Evolutionary conservation across 2,113 vertebrate species (phyloP), one percentile per base, ranked within the genome.

Genomic region (Chaenocephalus aceratus): DNA sequence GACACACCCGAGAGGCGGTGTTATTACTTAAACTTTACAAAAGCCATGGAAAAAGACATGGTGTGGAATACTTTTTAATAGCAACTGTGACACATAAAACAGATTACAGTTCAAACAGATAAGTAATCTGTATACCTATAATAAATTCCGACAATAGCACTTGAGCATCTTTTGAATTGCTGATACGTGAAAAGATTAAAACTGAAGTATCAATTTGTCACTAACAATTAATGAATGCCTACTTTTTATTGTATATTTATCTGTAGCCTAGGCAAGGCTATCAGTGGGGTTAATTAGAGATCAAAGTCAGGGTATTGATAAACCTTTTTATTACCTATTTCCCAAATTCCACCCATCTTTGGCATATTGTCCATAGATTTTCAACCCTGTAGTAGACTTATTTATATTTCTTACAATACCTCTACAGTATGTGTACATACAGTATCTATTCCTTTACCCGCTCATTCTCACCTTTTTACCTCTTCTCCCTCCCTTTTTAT

Each of bases 1-100:
- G 54, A 70, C 49, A 48, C 68, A 73, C 21, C 44, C 72, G 44
- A 71, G 14, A 62, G 72, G 61, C 60, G 67, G 26, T 44, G 58
- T 57, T 83, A 36, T 57, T 46, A 44, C 41, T 75, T 45, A 64
- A 67, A 72, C n/a, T 34, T 21, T 54, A 12, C 2, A 70, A 63
- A 75, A 26, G 11, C n/a, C n/a, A 52, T 13, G 34, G 52, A 58
- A 71, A 63, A 45, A 11, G 10, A n/a, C 21, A 72, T 52, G 18
- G 3, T 51, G 21, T 23, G 12, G 13, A 16, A 75, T 15, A 54
- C 77, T 62, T 71, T 58, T 7, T 58, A 69, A 56, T 3, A 30
- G 10, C 46, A 61, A 6, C 44, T 3, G 15, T 44, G n/a, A 54
- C 52, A 8, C 18, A 78, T 10, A 36, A 16, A 3, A 8, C 54